Conservation (phyloP, 1,140 invertebrate genomes). For the Pentalonia nigronervosa region DNA sequence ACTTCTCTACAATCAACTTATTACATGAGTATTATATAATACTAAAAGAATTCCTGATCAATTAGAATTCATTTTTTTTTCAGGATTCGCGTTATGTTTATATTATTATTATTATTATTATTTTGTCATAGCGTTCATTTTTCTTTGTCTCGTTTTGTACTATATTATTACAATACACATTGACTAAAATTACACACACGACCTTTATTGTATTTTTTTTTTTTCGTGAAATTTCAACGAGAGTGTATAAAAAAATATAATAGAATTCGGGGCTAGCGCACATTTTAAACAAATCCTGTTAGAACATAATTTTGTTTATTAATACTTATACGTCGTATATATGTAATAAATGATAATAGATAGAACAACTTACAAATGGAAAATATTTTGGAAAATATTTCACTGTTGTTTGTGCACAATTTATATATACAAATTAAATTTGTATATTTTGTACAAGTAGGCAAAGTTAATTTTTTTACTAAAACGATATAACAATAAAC, state of each 20-base stretch:
- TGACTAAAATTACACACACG: slow-evolving; percentile 12
- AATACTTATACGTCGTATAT: neutral
- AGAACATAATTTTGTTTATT: neutral
- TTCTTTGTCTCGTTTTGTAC: neutral
- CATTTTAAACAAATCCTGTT: slow-evolving; percentile 28
- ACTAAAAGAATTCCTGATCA: slow-evolving; percentile 7
- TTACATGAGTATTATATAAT: neutral
- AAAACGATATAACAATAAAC: neutral
- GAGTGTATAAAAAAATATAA: slow-evolving; percentile 30
- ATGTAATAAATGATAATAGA: neutral
- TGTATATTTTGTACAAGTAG: neutral
- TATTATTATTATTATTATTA: slow-evolving; percentile 16
- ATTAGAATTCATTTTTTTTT: neutral
- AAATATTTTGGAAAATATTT: neutral
- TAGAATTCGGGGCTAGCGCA: neutral
- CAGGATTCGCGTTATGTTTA: neutral
- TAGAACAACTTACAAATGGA: neutral
- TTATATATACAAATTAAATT: neutral
- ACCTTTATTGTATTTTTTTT: neutral
- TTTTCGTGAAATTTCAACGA: neutral
- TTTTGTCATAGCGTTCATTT: neutral
- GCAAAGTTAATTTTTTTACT: neutral
- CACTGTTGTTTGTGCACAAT: neutral
- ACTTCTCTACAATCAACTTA: neutral
- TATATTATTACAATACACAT: neutral